Conservation (phyloP, 2,113 vertebrate species). For the Dasyornis broadbenti region DNA sequence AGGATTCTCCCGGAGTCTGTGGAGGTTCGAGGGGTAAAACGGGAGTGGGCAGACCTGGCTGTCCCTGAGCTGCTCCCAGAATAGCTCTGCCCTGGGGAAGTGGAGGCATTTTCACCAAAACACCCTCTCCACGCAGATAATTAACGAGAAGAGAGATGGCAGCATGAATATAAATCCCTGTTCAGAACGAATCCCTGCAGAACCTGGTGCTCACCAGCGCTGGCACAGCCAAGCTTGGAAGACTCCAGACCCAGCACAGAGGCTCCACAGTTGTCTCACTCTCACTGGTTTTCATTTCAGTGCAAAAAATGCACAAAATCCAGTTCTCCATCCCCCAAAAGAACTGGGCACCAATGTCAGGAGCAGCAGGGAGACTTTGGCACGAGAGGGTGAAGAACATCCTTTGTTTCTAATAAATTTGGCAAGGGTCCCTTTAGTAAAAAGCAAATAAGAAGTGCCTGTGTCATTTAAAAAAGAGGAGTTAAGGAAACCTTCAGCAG, state of each 20-base stretch:
- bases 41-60: accelerated
- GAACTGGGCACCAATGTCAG: background rate
- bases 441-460: background rate
- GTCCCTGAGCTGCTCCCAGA: background rate
- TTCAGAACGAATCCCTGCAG: background rate
- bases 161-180: background rate
- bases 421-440: background rate
- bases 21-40: background rate
- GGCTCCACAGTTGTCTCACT: background rate
- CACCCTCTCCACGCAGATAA: too few relatives aligned
- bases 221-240: background rate
- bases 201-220: background rate
- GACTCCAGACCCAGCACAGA: background rate
- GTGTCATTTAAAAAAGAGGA: background rate
- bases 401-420: background rate
- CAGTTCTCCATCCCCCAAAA: background rate
- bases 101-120: too few relatives aligned
- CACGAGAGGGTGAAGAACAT: accelerated
- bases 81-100: too few relatives aligned
- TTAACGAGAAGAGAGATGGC: background rate
- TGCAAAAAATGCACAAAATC: background rate
- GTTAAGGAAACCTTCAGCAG: background rate
- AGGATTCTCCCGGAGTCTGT: background rate
- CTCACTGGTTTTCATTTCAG: background rate
- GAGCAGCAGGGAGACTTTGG: background rate